Evolutionary conservation across 2,113 vertebrate species (phyloP).

Genomic region (Tricholaema leucomelas): DNA sequence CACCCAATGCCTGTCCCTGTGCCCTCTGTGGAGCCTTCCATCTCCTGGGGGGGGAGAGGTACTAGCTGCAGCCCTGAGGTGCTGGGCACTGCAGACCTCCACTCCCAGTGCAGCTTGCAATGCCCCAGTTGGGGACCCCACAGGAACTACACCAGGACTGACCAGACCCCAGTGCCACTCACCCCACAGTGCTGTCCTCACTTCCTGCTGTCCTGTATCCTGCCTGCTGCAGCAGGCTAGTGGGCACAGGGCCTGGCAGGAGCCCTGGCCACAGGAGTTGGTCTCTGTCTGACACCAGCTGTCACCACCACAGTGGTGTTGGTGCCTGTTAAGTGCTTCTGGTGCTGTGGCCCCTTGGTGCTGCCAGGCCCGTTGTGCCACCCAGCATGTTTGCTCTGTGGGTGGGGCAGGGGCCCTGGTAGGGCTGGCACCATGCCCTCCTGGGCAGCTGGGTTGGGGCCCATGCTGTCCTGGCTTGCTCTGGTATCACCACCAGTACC

Average conservation of each 20-base stretch:
- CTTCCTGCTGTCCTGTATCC: rapidly evolving
- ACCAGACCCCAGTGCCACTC: neutral
- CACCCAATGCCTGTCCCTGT: rapidly evolving
- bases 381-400: rapidly evolving
- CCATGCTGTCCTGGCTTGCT: neutral
- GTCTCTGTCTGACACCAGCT: rapidly evolving
- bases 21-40: rapidly evolving
- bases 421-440: rapidly evolving
- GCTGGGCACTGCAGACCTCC: too few species aligned
- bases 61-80: rapidly evolving
- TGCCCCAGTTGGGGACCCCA: neutral
- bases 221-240: rapidly evolving
- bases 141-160: rapidly evolving
- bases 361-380: neutral
- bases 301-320: rapidly evolving
- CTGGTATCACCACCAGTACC: neutral
- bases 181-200: rapidly evolving
- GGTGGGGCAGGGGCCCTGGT: neutral
- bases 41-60: neutral
- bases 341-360: rapidly evolving
- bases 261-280: rapidly evolving
- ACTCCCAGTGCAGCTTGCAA: neutral
- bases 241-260: rapidly evolving
- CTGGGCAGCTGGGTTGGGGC: too few species aligned
- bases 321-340: neutral